These are phyloP conservation scores for Gymnocheta viridis DNA, from an alignment of 2,888 invertebrate genomes.

Conservation along the genomic window DNA sequence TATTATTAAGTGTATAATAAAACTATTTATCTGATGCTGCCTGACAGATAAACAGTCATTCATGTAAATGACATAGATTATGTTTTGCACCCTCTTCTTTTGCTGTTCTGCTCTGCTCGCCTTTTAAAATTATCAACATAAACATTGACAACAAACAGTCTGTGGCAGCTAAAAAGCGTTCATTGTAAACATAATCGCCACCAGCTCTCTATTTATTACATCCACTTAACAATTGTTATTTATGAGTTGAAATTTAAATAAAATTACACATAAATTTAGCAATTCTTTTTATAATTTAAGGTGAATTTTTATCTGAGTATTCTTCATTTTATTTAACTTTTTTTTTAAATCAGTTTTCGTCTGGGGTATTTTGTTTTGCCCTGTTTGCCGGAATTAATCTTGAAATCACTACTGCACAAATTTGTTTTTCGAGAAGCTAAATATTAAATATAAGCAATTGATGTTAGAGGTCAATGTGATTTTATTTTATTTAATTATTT, in stretches of 20 bases:
- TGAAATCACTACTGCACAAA: neutral
- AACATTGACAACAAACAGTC: neutral
- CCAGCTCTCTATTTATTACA: neutral
- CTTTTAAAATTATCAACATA: neutral
- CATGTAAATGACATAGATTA: slow-evolving; percentile 12
- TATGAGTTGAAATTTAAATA: slow-evolving; percentile 49
- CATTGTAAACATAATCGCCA: neutral
- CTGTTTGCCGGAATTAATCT: neutral
- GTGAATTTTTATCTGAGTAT: neutral
- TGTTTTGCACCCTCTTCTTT: neutral
- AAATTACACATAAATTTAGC: slow-evolving; percentile 31
- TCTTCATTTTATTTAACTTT: neutral
- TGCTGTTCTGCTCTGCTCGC: neutral
- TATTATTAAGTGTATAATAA: neutral
- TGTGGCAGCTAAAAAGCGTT: neutral
- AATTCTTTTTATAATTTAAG: slow-evolving; percentile 35
- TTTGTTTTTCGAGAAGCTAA: neutral
- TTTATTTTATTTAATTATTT: neutral
- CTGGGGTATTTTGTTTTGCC: neutral
- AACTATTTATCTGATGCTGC: neutral
- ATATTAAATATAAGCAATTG: neutral
- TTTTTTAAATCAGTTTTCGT: neutral
- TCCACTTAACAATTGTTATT: slow-evolving; percentile 46
- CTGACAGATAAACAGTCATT: neutral
- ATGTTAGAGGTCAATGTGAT: slow-evolving; percentile 52